Base-by-base conservation (phyloP, 2,113 vertebrate genomes). In the Anser cygnoides region DNA sequence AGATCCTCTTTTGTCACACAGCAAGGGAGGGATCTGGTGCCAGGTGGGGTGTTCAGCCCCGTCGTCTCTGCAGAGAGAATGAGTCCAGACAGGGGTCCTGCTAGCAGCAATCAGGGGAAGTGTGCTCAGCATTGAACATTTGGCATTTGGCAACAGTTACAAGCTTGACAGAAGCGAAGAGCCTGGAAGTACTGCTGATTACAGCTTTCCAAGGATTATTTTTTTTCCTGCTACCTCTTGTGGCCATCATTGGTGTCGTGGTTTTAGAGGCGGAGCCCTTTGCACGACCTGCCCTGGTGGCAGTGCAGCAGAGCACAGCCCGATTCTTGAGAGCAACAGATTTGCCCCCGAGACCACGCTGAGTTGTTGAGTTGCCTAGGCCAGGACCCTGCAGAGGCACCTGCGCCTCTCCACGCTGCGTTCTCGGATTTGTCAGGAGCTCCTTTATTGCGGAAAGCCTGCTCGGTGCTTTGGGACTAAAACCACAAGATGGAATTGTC, bases 401-500 rank as follows among this genome's bases (percentile, higher is more conserved):
- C 28, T 3, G 13, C 14, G 1, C 23, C 41, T n/a, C 55, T 11
- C 72, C 77, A 44, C 18, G 4, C 39, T 1, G 2, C 4, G 0
- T 11, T n/a, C 44, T 59, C 29, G 12, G 31, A 6, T 61, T 15
- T 41, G 13, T 26, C 7, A 41, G 55, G 44, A 19, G 58, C 54
- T 73, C 35, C 35, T 16, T 8, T 31, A 3, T 7, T 37, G 46
- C 44, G 19, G 19, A 76, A 81, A 49, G 19, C 21, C 44, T 8
- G 31, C 43, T 49, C 3, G 0, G 73, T 6, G 19, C 75, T 67
- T 21, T 35, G 71, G 57, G n/a, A 25, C 12, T 35, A 13, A 8
- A 5, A 8, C 23, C 81, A 3, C 29, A 15, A 1, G 39, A 6
- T 2, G 37, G 33, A 55, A 14, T 29, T 20, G 29, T 20, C 20